Evolutionary conservation across 2,888 invertebrate genomes (phyloP).

Genomic region (Lithophane socia): DNA sequence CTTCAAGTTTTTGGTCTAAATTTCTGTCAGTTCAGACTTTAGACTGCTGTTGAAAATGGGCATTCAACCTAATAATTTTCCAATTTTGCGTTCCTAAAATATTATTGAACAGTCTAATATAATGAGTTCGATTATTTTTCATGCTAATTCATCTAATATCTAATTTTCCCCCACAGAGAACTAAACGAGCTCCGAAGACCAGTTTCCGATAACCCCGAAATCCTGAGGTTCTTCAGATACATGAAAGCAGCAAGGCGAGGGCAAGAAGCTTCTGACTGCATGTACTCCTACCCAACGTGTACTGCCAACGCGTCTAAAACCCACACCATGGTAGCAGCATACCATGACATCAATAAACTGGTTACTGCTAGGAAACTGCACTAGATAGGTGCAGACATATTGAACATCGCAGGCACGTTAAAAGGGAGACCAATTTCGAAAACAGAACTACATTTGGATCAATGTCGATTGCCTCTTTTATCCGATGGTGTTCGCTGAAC

Average conservation of each 20-base stretch:
- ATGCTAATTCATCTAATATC: background rate
- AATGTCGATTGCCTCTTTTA: too few species aligned
- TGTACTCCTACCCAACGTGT: constrained; percentile 92
- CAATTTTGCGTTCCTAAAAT: too few species aligned
- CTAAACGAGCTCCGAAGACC: constrained; percentile 96
- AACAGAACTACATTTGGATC: background rate
- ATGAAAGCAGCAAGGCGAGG: constrained; percentile 97
- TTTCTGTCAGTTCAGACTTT: too few species aligned
- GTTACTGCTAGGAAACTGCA: constrained; percentile 94
- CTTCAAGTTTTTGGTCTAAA: too few species aligned
- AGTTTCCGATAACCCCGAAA: constrained; percentile 96
- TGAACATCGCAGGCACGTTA: background rate
- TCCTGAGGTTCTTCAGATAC: constrained; percentile 96
- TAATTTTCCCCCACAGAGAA: constrained; percentile 90
- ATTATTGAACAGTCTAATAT: too few species aligned
- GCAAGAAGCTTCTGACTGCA: constrained; percentile 94
- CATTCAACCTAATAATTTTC: too few species aligned
- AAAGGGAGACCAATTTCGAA: background rate
- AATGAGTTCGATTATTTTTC: too few species aligned
- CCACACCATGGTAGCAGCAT: constrained; percentile 96
- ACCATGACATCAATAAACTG: constrained; percentile 96
- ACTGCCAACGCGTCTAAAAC: constrained; percentile 91
- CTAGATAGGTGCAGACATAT: constrained; percentile 4
- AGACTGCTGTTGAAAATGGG: too few species aligned
- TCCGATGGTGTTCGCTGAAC: background rate